Percentiles rank a stretch among this genome's conserved stretches.
Conservation (phyloP, 2,113 vertebrate genomes). For the Embiotoca jacksoni region DNA sequence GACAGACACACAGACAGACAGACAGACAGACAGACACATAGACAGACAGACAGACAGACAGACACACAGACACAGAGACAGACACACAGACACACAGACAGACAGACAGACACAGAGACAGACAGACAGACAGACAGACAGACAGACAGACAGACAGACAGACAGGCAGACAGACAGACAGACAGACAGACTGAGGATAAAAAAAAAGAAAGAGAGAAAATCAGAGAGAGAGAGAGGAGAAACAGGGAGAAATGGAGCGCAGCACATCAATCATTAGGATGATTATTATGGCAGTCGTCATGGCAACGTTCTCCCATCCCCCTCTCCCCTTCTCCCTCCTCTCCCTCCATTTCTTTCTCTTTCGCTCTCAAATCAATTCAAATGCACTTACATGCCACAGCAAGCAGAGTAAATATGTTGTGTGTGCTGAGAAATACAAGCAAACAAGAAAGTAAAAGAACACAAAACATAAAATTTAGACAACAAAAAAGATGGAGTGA, state of each 20-base stretch:
- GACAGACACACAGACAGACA: too few species aligned
- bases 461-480: not conserved
- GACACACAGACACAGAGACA: too few species aligned
- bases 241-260: slow-evolving; percentile 78
- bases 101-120: too few species aligned
- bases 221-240: slow-evolving; percentile 57
- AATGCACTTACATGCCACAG: slow-evolving; percentile 76
- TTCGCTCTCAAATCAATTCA: slow-evolving; percentile 74
- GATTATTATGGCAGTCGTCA: slow-evolving; percentile 83
- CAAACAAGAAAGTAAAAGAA: slow-evolving; percentile 19
- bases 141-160: not conserved
- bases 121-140: too few species aligned
- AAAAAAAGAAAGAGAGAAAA: slow-evolving; percentile 33
- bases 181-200: slow-evolving; percentile 13
- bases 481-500: not conserved
- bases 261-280: slow-evolving; percentile 84
- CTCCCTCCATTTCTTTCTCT: slow-evolving; percentile 49
- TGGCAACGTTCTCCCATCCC: slow-evolving; percentile 75
- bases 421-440: not conserved
- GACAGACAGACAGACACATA: too few species aligned
- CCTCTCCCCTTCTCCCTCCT: slow-evolving; percentile 47
- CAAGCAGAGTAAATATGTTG: slow-evolving; percentile 30
- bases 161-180: not conserved
- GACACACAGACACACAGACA: too few species aligned
- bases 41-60: too few species aligned